These are phyloP conservation scores for Cettia cetti DNA, from an alignment of 2,113 vertebrate species.

Conservation along the genomic window DNA sequence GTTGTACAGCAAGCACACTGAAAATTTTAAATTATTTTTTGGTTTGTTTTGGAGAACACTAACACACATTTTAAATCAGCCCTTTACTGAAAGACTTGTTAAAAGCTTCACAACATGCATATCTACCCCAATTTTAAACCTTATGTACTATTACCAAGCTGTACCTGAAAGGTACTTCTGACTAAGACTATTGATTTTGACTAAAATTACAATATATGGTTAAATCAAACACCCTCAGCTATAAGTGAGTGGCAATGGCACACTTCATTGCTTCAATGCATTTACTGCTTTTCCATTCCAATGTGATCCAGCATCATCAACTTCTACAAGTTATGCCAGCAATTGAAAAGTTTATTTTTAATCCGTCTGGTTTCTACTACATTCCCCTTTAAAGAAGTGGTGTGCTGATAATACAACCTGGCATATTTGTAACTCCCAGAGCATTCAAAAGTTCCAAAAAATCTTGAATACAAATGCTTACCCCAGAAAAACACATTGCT, in stretches of 20 bases:
- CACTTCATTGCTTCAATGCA: background rate
- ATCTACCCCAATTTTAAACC: background rate
- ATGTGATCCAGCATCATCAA: background rate
- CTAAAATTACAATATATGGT: background rate
- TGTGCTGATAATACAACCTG: background rate
- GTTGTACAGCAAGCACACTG: background rate
- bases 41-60: background rate
- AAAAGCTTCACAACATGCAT: background rate
- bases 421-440: background rate
- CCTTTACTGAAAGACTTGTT: background rate
- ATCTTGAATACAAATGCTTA: background rate
- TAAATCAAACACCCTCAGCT: background rate
- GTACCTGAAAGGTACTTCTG: background rate
- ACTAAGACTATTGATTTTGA: background rate
- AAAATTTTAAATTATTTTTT: background rate
- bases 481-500: accelerated
- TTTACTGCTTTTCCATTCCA: background rate
- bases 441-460: background rate
- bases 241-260: background rate
- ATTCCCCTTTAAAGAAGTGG: background rate
- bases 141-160: background rate
- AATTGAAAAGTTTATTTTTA: background rate
- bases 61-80: background rate
- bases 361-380: background rate
- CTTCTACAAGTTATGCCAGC: background rate